A percentile compares a stretch with the other conserved stretches of the same genome.
phyloP scores from a whole-genome alignment of 1,140 invertebrate species.

The Drosophila mayri region DNA sequence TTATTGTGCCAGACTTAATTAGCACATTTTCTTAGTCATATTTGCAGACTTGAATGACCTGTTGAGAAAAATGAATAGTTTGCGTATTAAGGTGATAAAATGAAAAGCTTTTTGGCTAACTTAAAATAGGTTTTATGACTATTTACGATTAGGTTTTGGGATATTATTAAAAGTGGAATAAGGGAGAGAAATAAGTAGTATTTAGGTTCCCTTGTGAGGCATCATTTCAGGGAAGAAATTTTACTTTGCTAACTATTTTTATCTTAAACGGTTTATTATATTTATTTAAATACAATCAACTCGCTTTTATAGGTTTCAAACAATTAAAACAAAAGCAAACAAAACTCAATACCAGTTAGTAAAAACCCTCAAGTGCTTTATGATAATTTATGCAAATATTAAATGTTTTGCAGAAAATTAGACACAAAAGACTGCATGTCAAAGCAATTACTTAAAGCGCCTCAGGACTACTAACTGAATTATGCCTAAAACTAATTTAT shows the following conservation, averaged over 20 bases:
- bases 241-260: background rate
- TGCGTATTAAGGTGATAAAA: background rate
- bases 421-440: conserved; percentile 5
- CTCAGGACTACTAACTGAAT: conserved; percentile 3
- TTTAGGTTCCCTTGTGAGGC: too few relatives aligned
- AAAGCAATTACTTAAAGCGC: background rate
- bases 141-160: background rate
- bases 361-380: background rate
- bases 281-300: background rate
- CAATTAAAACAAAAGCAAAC: background rate
- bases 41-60: background rate
- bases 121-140: background rate
- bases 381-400: conserved; percentile 7
- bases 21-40: background rate
- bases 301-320: background rate
- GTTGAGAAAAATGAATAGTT: background rate
- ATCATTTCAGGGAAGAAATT: too few relatives aligned
- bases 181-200: background rate
- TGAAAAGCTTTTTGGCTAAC: background rate
- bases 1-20: conserved; percentile 24
- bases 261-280: background rate
- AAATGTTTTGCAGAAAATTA: background rate
- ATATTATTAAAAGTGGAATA: background rate
- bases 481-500: conserved; percentile 1
- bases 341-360: background rate